A percentile compares a stretch with the other conserved stretches of the same genome.
These are phyloP conservation scores for Alcis repandata DNA, from an alignment of 2,888 invertebrate species.

Conservation along the genomic window DNA sequence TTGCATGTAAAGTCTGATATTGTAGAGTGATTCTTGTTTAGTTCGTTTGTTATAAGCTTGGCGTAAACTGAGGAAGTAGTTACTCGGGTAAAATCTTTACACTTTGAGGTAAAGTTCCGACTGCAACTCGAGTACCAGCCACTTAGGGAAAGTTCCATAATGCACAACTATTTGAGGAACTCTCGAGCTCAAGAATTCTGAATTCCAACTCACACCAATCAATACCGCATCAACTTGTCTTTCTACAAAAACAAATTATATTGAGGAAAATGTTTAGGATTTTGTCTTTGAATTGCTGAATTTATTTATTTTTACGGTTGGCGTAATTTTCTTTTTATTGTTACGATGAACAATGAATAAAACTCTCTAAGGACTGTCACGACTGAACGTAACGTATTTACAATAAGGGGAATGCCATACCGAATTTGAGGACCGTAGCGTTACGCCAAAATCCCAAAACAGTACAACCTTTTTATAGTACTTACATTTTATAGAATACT, in stretches of 20 bases:
- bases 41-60: constrained; percentile 9
- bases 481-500: constrained; percentile 19
- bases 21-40: neutral
- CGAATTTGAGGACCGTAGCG: constrained; percentile 19
- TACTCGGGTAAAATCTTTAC: constrained; percentile 4
- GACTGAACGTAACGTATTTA: constrained; percentile 38
- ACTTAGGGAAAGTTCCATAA: constrained; percentile 25
- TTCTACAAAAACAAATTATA: constrained; percentile 39
- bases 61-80: constrained; percentile 2
- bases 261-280: constrained; percentile 42
- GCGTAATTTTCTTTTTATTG: constrained; percentile 49
- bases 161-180: constrained; percentile 21
- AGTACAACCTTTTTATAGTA: constrained; percentile 12
- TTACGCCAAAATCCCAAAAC: constrained; percentile 11
- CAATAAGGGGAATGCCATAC: constrained; percentile 29
- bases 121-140: constrained; percentile 17
- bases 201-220: constrained; percentile 24
- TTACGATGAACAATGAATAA: constrained; percentile 47
- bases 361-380: constrained; percentile 44
- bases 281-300: constrained; percentile 44
- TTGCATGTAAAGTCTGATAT: too few species aligned
- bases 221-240: constrained; percentile 32
- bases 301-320: constrained; percentile 47
- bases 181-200: constrained; percentile 15
- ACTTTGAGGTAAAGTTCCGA: constrained; percentile 22